Evolutionary conservation across 37 sponge, comb jelly and placozoan genomes (phyloP), one percentile per base, ranked within the genome.

Genomic region (Chondrilla cf. caribensis): DNA sequence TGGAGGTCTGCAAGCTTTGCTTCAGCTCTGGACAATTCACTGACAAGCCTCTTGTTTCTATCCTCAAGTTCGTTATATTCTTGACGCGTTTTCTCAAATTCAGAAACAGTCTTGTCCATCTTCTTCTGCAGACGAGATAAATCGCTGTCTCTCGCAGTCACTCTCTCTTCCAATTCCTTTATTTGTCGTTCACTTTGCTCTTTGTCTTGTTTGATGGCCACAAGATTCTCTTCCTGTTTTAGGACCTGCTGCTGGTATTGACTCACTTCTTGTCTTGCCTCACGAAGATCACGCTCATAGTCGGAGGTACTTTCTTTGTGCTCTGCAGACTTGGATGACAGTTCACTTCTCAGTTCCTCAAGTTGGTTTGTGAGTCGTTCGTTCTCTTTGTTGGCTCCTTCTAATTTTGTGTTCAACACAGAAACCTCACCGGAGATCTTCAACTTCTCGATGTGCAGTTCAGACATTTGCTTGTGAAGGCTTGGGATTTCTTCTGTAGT

Each of bases 1-100:
- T 81, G 81, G 22, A 81, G 72, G 24, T 67, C 29, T 3, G 83
- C 28, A 58, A 82, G 21, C 55, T 66, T 38, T n/a, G 68, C n/a
- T 67, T 67, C 68, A 31, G 68, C 68, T 26, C 32, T 0, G 15
- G 68, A 67, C 31, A 67, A 33, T 33, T 67, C 68, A 8, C 35
- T 25, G 28, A 32, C 31, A 38, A 58, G 77, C 47, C 71, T 38
- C 44, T 60, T 79, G 22, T 54, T 85, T 51, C 51, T 67, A 0
- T 22, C 64, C 21, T 86, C 82, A 22, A 86, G 64, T 32, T 44
- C 43, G 2, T 38, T 6, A 75, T 2, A 24, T 38, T 44, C 51
- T 75, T 31, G 37, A 1, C 43, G 36, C 26, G n/a, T 24, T 39
- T 38, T 35, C 1, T 9, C 77, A 75, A 38, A 24, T 75, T 6